A percentile compares a stretch with the other conserved stretches of the same genome.
phyloP scores from a whole-genome alignment of 1,140 invertebrate species.

The Phthorimaea operculella region DNA sequence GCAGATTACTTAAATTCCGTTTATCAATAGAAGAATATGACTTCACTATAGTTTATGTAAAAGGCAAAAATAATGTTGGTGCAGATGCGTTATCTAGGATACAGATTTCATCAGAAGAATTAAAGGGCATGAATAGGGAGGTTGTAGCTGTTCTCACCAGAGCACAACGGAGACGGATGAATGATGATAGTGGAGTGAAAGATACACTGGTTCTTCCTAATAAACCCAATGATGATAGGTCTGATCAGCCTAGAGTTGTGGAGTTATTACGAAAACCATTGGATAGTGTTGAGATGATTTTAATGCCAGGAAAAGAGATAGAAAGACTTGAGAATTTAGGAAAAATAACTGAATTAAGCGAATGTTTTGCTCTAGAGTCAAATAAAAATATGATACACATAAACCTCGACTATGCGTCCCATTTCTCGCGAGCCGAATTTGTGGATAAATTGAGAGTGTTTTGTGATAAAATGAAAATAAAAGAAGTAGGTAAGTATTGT shows the following conservation, averaged over 20 bases:
- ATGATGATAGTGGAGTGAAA: neutral
- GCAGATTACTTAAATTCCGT: slow-evolving; percentile 42
- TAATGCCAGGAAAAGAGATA: neutral
- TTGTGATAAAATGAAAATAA: slow-evolving; percentile 12
- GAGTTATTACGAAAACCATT: slow-evolving; percentile 6
- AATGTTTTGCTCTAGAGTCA: slow-evolving; percentile 10
- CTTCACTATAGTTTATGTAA: slow-evolving; percentile 35
- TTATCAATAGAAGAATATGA: slow-evolving; percentile 44
- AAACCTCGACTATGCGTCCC: slow-evolving; percentile 12
- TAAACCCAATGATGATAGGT: neutral
- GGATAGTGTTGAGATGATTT: neutral
- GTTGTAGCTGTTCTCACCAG: slow-evolving; percentile 12
- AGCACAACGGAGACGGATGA: slow-evolving; percentile 5
- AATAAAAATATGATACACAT: slow-evolving; percentile 8
- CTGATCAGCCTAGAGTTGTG: slow-evolving; percentile 9
- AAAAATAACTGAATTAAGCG: slow-evolving; percentile 8
- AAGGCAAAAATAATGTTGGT: slow-evolving; percentile 13
- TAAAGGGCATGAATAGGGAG: slow-evolving; percentile 15
- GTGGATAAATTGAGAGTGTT: slow-evolving; percentile 11
- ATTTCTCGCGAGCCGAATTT: slow-evolving; percentile 18
- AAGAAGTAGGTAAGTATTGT: slow-evolving; percentile 6
- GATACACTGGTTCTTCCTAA: neutral
- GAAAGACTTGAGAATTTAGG: neutral
- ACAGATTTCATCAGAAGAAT: slow-evolving; percentile 12
- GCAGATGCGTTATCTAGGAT: slow-evolving; percentile 22